These are phyloP conservation scores for Ascaphus truei DNA, from an alignment of 2,113 vertebrate genomes.

Conservation along the genomic window DNA sequence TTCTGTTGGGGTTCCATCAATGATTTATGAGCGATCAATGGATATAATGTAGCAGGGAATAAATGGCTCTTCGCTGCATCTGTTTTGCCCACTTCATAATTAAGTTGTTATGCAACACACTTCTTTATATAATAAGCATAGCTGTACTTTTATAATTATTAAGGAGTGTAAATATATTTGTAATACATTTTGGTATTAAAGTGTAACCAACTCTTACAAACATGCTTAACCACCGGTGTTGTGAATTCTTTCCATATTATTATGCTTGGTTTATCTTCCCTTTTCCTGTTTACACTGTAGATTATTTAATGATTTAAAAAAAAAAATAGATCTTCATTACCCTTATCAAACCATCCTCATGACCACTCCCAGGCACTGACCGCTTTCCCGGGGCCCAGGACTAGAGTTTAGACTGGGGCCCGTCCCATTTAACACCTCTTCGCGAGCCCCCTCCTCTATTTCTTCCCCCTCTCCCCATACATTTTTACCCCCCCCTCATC, in stretches of 20 bases:
- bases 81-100: background rate
- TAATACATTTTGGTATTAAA: too few relatives aligned
- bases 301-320: background rate
- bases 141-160: too few relatives aligned
- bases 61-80: constrained; percentile 37
- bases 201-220: too few relatives aligned
- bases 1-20: constrained; percentile 53
- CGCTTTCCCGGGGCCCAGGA: too few relatives aligned
- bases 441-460: too few relatives aligned
- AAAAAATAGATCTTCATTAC: background rate
- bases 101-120: too few relatives aligned
- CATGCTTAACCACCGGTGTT: too few relatives aligned
- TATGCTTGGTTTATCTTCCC: background rate
- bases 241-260: background rate
- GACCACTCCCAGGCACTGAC: background rate
- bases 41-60: constrained; percentile 55
- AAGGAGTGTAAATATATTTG: too few relatives aligned
- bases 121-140: too few relatives aligned
- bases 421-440: background rate
- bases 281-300: background rate
- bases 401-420: too few relatives aligned
- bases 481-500: too few relatives aligned
- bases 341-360: background rate
- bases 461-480: background rate
- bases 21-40: constrained; percentile 56